Evolutionary conservation across 2,797 vertebrate genomes (phyloP).

Genomic region (Sphenodon punctatus): DNA sequence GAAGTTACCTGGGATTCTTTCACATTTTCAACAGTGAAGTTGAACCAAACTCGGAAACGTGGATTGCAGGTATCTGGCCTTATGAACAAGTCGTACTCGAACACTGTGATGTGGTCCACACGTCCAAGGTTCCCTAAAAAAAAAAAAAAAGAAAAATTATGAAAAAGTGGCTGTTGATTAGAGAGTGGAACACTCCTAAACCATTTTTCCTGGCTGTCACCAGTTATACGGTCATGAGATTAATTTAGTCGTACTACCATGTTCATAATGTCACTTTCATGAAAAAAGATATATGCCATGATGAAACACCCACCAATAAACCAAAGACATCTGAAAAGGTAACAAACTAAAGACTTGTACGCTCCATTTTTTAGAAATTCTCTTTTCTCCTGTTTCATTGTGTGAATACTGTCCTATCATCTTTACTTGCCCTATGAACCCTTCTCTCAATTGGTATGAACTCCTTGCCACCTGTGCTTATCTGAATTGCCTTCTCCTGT

Average conservation of each 20-base stretch:
- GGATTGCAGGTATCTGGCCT: slow-evolving; percentile 97
- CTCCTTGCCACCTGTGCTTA: background rate
- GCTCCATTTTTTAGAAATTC: background rate
- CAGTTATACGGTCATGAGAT: background rate
- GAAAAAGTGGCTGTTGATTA: background rate
- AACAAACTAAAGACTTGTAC: background rate
- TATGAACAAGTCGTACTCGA: slow-evolving; percentile 98
- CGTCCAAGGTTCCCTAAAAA: slow-evolving; percentile 91
- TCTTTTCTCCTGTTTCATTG: background rate
- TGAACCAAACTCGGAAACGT: slow-evolving; percentile 98
- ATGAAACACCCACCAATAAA: background rate
- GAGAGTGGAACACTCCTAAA: background rate
- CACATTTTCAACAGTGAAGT: slow-evolving; percentile 96
- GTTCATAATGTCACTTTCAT: background rate
- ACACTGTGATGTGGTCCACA: slow-evolving; percentile 93
- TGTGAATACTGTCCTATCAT: background rate
- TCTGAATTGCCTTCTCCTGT: background rate
- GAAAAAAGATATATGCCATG: background rate
- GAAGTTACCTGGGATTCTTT: slow-evolving; percentile 91
- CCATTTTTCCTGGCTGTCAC: background rate
- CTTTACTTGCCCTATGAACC: background rate
- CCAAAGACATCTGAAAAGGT: background rate
- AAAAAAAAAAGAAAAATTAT: no score
- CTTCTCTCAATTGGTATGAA: background rate
- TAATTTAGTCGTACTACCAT: background rate